Evolutionary conservation across 1,140 invertebrate species (phyloP).

Genomic region (Psilanteris sp.): DNA sequence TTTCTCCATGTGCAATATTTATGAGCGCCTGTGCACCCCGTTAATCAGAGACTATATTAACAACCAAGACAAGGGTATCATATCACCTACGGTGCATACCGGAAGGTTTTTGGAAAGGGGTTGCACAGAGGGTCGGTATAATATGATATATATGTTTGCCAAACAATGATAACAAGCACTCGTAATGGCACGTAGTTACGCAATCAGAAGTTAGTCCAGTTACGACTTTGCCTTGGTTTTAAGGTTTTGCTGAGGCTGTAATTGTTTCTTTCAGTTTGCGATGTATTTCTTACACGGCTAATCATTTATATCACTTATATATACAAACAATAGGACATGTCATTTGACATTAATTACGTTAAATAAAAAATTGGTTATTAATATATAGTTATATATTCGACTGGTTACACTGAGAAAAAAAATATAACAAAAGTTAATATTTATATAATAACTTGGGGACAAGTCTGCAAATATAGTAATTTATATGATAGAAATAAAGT

Average conservation of each 20-base stretch:
- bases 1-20: constrained; percentile 49
- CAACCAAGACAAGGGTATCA: constrained; percentile 56
- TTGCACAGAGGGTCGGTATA: constrained; percentile 4
- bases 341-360: too few relatives aligned
- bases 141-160: constrained; percentile 35
- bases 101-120: constrained; percentile 41
- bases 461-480: too few relatives aligned
- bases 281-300: too few relatives aligned
- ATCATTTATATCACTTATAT: too few relatives aligned
- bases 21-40: constrained; percentile 49
- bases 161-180: constrained; percentile 20
- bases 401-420: too few relatives aligned
- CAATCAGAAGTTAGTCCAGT: not conserved
- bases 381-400: too few relatives aligned
- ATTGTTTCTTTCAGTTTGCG: too few relatives aligned
- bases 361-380: too few relatives aligned
- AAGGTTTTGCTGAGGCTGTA: constrained; percentile 4
- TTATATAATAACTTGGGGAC: too few relatives aligned
- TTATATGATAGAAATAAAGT: too few relatives aligned
- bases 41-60: constrained; percentile 62
- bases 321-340: too few relatives aligned
- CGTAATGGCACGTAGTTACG: constrained; percentile 20
- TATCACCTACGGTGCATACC: constrained; percentile 36
- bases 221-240: constrained; percentile 4
- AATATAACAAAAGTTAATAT: too few relatives aligned